Evolutionary conservation across 2,797 vertebrate species (phyloP).

Genomic region (Acanthurus leucopareius): DNA sequence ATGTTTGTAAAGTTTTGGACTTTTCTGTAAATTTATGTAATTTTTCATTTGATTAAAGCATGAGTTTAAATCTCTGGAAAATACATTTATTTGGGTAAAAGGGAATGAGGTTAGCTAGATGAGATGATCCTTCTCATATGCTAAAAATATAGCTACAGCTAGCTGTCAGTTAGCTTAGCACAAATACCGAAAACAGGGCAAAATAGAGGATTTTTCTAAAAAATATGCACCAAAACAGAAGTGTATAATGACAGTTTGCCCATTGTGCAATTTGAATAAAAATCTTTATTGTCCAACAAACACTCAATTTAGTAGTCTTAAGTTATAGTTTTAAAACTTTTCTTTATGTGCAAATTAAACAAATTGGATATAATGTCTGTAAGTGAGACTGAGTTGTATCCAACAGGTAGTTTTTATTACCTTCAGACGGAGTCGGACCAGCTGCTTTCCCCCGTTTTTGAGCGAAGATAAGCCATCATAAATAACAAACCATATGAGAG

Average conservation of each 20-base stretch:
- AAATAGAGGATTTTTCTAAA: too few species aligned
- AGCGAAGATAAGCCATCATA: too few species aligned
- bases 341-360: neutral
- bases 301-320: neutral
- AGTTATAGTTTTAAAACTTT: neutral
- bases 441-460: too few species aligned
- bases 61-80: neutral
- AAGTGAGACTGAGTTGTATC: neutral
- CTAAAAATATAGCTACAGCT: neutral
- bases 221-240: neutral
- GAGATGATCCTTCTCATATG: neutral
- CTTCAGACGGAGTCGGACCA: neutral
- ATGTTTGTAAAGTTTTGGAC: neutral
- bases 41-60: neutral
- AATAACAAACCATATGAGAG: too few species aligned
- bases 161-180: neutral
- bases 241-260: neutral
- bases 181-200: neutral
- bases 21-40: neutral
- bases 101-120: neutral
- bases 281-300: too few species aligned
- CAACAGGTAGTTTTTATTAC: neutral
- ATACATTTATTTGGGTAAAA: neutral
- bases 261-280: too few species aligned
- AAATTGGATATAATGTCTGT: neutral